Evolutionary conservation across 2,888 invertebrate species (phyloP), one percentile per base, ranked within the genome.

Genomic region (Catocala sponsa): DNA sequence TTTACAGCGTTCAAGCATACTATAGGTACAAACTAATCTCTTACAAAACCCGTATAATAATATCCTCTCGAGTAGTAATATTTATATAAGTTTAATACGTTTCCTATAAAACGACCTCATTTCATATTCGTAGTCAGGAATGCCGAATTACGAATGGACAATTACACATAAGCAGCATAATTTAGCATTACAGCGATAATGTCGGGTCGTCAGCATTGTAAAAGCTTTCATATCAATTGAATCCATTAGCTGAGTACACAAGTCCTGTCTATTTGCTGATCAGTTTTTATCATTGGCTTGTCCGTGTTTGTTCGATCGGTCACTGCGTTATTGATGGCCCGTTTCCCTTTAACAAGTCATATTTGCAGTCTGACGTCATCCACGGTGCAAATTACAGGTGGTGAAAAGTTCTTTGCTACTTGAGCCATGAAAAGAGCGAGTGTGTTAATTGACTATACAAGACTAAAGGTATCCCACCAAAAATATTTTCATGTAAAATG

Each of bases 161-260:
- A 69, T 66, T 52, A 65, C 44, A 71, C 50, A 73, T 38, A 63
- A 68, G 62, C 65, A 71, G 66, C 57, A 50, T 89, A 91, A 91
- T 90, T 90, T 84, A 83, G 83, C 80, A 83, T 81, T 77, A 80
- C 73, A 72, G 76, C 81, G 89, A 89, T 90, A 91, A 89, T 88
- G 90, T 88, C 85, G 79, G 81, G 77, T 86, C 85, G 89, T 87
- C 89, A 91, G 90, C 87, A 92, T 88, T 92, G 90, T 93, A 90
- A 94, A 94, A 94, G 94, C 94, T 94, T 94, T 94, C 89, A 91
- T 94, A 94, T 94, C 94, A 93, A 94, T 94, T 94, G 93, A 94
- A 94, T 94, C 94, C 94, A 94, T 94, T 94, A 94, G 92, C 89
- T 89, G 91, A 89, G 93, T 91, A 94, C 92, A 94, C 94, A 94